Conservation (phyloP, 2,797 vertebrate species). For the Tangara arthus region DNA sequence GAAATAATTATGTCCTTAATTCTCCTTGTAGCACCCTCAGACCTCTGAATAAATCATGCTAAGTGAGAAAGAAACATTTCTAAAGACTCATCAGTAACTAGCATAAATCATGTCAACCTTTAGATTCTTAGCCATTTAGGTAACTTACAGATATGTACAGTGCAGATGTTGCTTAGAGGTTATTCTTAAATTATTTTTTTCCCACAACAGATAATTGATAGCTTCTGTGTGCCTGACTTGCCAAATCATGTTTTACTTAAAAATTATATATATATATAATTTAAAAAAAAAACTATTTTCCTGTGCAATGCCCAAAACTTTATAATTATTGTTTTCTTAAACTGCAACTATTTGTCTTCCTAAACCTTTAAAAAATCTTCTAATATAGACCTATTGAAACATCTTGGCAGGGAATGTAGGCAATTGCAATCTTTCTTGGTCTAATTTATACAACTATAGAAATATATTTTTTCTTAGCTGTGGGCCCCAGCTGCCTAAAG, state of each 20-base stretch:
- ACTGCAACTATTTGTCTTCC: conserved; percentile 10
- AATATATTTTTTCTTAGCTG: conserved; percentile 54
- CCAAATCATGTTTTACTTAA: background rate
- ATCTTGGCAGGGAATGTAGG: conserved; percentile 38
- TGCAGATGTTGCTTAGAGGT: background rate
- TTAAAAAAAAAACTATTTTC: background rate
- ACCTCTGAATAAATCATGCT: background rate
- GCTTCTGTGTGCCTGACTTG: background rate
- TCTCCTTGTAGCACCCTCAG: background rate
- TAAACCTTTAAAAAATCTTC: conserved; percentile 31
- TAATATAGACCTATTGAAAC: conserved; percentile 32
- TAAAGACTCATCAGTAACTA: background rate
- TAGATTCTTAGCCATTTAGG: background rate
- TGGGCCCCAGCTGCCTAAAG: conserved; percentile 41
- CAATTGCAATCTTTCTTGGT: conserved; percentile 52
- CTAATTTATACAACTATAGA: conserved; percentile 62
- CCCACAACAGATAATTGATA: background rate
- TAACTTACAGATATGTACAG: background rate
- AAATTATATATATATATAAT: background rate
- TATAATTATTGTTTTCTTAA: conserved; percentile 24
- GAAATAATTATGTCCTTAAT: background rate
- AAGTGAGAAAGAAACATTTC: background rate
- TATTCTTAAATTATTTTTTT: conserved; percentile 20
- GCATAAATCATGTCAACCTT: background rate
- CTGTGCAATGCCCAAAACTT: background rate